Conservation (phyloP, 2,113 vertebrate species). For the Myotis brandtii region DNA sequence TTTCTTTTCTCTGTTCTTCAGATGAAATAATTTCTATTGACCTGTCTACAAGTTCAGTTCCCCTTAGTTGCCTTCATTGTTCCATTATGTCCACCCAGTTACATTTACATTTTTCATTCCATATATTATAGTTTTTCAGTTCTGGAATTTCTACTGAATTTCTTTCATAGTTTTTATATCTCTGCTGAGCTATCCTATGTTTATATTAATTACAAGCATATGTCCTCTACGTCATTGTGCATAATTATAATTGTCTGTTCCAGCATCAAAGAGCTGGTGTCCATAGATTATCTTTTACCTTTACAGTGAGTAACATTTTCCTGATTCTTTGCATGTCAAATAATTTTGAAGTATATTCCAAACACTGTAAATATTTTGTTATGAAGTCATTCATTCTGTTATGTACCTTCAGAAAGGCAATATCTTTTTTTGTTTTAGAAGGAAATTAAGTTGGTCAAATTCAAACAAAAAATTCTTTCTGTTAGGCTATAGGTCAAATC, state of each 20-base stretch:
- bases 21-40: background rate
- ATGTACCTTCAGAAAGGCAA: background rate
- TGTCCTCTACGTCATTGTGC: background rate
- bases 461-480: background rate
- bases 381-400: slow-evolving; percentile 1
- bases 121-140: background rate
- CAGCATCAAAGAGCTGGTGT: background rate
- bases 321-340: background rate
- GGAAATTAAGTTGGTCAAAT: slow-evolving; percentile 9
- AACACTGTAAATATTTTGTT: background rate
- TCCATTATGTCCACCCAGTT: background rate
- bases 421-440: slow-evolving; percentile 19
- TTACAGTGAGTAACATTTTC: background rate
- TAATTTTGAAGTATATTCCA: slow-evolving; percentile 26
- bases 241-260: background rate
- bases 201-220: background rate
- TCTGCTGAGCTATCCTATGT: background rate
- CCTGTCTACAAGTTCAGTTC: background rate
- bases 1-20: slow-evolving; percentile 32
- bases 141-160: background rate
- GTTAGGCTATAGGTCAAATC: background rate
- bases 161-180: background rate
- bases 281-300: background rate
- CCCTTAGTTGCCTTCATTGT: background rate
- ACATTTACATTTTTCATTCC: slow-evolving; percentile 30